Conservation (phyloP, 2,888 invertebrate species). For the Pelosia muscerda region DNA sequence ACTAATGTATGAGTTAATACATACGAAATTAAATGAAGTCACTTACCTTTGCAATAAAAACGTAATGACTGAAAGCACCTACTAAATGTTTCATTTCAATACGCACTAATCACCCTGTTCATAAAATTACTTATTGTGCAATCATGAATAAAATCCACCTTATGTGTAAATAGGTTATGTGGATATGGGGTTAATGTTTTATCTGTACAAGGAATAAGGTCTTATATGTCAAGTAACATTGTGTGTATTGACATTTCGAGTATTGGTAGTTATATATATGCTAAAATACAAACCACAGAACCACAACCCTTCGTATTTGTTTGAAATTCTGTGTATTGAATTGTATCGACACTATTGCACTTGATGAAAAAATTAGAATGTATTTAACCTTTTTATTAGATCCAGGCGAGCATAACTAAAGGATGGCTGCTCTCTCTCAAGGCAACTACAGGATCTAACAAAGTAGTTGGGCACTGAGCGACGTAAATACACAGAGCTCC, state of each 20-base stretch:
- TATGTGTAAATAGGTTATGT: neutral
- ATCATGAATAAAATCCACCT: neutral
- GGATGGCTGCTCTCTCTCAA: too few species aligned
- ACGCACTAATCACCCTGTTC: neutral
- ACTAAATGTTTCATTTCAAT: too few species aligned
- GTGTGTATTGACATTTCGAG: neutral
- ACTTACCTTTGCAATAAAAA: neutral
- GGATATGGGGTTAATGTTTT: neutral
- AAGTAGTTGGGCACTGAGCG: too few species aligned
- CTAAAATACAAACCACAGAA: neutral
- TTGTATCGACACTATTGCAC: neutral
- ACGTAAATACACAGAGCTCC: too few species aligned
- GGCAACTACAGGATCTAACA: too few species aligned
- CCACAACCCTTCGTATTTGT: neutral
- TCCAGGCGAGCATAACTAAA: too few species aligned
- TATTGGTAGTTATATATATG: neutral
- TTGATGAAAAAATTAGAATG: neutral
- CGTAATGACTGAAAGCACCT: neutral
- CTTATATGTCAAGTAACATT: neutral
- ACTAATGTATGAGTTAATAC: neutral
- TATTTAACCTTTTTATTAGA: neutral
- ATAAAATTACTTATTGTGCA: neutral
- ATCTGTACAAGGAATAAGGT: neutral
- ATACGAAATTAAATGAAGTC: neutral
- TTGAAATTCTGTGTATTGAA: neutral